Evolutionary conservation across 2,113 vertebrate genomes (phyloP).

Genomic region (Ctenomys sociabilis): DNA sequence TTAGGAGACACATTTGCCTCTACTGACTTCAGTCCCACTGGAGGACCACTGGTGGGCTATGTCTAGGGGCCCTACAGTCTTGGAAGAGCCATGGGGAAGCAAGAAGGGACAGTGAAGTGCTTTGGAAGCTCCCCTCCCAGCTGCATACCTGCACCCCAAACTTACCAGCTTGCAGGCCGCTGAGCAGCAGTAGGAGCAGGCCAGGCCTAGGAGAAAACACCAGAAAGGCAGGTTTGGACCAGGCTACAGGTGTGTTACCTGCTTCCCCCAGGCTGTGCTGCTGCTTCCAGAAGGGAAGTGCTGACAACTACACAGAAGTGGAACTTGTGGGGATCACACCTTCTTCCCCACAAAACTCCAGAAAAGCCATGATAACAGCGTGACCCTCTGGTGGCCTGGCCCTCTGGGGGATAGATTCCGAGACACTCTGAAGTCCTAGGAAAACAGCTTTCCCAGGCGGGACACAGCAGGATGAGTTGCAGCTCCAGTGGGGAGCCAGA

Average conservation of each 20-base stretch:
- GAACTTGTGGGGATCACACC: not conserved
- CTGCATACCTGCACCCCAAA: not conserved
- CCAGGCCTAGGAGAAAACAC: conserved; percentile 73
- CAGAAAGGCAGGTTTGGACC: not conserved
- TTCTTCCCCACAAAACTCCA: fast-evolving
- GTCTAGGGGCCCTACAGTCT: not conserved
- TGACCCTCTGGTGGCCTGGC: not conserved
- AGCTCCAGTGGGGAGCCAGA: not conserved
- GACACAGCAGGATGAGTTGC: not conserved
- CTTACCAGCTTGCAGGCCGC: conserved; percentile 80
- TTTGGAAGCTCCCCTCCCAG: not conserved
- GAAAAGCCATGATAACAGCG: not conserved
- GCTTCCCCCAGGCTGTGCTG: not conserved
- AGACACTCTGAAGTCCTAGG: not conserved
- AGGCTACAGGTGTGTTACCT: too few species aligned
- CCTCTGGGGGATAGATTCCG: too few species aligned
- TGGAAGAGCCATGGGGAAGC: not conserved
- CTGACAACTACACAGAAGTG: fast-evolving
- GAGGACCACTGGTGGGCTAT: fast-evolving
- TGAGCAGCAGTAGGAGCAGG: conserved; percentile 78
- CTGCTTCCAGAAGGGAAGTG: not conserved
- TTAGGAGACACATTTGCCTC: not conserved
- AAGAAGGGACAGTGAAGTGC: not conserved
- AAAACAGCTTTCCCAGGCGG: not conserved
- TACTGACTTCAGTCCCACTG: not conserved